A percentile compares a stretch with the other conserved stretches of the same genome.
Conservation (phyloP, 1,140 invertebrate species). For the Listronotus bonariensis region DNA sequence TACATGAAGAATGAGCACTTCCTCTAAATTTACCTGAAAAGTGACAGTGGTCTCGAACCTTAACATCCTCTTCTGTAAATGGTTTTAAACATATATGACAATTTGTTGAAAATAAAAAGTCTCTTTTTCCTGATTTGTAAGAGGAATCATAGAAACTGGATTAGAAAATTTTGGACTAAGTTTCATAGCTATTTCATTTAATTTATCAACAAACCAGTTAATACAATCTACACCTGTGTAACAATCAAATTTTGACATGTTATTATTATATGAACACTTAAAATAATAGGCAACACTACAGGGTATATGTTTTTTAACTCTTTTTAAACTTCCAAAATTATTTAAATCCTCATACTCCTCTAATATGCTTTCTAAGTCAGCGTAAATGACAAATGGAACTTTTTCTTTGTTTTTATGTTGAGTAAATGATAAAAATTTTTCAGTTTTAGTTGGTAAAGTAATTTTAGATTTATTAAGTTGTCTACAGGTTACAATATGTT, state of each 20-base stretch:
- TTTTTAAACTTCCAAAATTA: slow-evolving; percentile 2
- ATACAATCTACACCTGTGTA: slow-evolving; percentile 35
- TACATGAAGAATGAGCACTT: slow-evolving; percentile 51
- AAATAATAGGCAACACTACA: slow-evolving; percentile 35
- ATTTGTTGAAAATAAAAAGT: slow-evolving; percentile 9
- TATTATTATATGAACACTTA: slow-evolving; percentile 30
- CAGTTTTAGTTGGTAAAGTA: too few relatives aligned
- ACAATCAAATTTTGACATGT: slow-evolving; percentile 45
- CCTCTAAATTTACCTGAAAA: slow-evolving; percentile 48
- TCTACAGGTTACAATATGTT: too few relatives aligned
- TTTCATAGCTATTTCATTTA: slow-evolving; percentile 32
- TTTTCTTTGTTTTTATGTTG: slow-evolving; percentile 39
- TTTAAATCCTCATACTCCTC: slow-evolving; percentile 14
- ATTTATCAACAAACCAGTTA: slow-evolving; percentile 28
- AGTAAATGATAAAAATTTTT: slow-evolving; percentile 1
- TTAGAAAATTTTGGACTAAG: slow-evolving; percentile 30
- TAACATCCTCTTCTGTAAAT: background rate
- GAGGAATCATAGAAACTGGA: slow-evolving; percentile 18
- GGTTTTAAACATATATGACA: slow-evolving; percentile 48
- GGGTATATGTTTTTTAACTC: slow-evolving; percentile 48
- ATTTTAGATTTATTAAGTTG: slow-evolving; percentile 18
- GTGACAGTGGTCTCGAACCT: slow-evolving; percentile 25
- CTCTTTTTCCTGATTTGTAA: slow-evolving; percentile 18
- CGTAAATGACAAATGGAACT: slow-evolving; percentile 48
- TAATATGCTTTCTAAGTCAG: slow-evolving; percentile 49